Evolutionary conservation across 2,888 invertebrate species (phyloP), one percentile per base, ranked within the genome.

Genomic region (Phytoseiulus persimilis): DNA sequence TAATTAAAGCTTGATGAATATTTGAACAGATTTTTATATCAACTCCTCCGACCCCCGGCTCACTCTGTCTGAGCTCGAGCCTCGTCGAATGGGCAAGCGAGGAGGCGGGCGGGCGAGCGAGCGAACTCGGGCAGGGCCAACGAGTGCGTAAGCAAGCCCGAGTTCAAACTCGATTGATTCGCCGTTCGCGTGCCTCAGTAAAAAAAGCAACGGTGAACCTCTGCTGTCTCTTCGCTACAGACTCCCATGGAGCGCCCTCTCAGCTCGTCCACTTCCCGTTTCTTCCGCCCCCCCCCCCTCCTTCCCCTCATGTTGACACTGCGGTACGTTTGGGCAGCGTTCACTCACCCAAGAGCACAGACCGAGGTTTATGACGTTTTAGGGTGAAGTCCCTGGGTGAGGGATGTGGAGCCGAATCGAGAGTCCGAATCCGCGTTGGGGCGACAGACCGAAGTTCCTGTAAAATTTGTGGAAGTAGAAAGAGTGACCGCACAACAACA

Each of bases 1-100:
- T 65, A 65, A 65, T 65, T 65, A 65, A 65, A 65, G 65, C 65
- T 65, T 65, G 65, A 65, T 65, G 65, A 65, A 65, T 65, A 65
- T 65, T 65, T 65, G 28, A 65, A 65, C 65, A 65, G 65, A 65
- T 65, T 65, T 65, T 65, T 65, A 65, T 65, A 65, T 65, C 65
- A 65, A 65, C 65, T 65, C 28, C 65, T 18, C 65, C 65, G 18
- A 11, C 28, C 65, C 18, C 65, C 65, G 65, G 65, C 65, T 65
- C 39, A 39, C 39, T 39, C 39, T 3, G 39, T 9, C 39, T 9
- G 3, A 39, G 39, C 5, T 39, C 18, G 9, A 18, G 18, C 5
- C 65, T 28, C 65, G 46, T 11, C 65, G 65, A 65, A 18, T 18
- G 18, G 28, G 65, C 65, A 23, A 65, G 65, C 65, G 65, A 2